A percentile compares a stretch with the other conserved stretches of the same genome.
These are phyloP conservation scores for Psammodynastes pulverulentus DNA, from an alignment of 2,113 vertebrate species.

Conservation along the genomic window DNA sequence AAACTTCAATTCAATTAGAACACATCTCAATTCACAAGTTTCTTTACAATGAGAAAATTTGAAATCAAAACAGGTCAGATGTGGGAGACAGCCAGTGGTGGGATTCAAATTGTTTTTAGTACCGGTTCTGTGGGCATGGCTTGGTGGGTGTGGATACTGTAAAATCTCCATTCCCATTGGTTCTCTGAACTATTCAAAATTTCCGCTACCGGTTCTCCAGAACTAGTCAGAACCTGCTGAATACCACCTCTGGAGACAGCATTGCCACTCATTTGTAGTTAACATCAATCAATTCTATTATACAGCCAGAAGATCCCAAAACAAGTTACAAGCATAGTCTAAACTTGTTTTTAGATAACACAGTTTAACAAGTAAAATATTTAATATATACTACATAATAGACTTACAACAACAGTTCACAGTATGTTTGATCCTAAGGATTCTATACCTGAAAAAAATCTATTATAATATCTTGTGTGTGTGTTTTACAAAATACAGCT, in stretches of 20 bases:
- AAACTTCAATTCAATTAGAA: background rate
- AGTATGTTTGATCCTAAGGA: background rate
- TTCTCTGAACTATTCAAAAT: too few species aligned
- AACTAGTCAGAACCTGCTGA: too few species aligned
- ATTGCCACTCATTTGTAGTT: background rate
- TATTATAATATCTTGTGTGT: too few species aligned
- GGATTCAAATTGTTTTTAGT: too few species aligned
- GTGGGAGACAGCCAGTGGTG: background rate
- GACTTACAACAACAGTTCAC: background rate
- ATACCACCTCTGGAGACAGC: too few species aligned
- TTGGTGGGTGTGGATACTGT: too few species aligned
- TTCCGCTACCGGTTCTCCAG: too few species aligned
- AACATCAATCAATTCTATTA: background rate
- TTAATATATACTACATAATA: background rate
- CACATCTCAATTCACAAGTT: background rate
- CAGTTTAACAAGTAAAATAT: background rate
- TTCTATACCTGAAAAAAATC: background rate
- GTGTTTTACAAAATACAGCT: background rate
- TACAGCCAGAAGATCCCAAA: background rate
- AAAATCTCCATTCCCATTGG: too few species aligned
- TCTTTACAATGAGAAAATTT: background rate
- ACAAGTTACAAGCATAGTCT: background rate
- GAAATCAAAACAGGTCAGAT: background rate
- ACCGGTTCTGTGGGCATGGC: too few species aligned
- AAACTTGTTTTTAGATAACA: background rate